Evolutionary conservation across 2,797 vertebrate species (phyloP).

Genomic region (Balearica regulorum): DNA sequence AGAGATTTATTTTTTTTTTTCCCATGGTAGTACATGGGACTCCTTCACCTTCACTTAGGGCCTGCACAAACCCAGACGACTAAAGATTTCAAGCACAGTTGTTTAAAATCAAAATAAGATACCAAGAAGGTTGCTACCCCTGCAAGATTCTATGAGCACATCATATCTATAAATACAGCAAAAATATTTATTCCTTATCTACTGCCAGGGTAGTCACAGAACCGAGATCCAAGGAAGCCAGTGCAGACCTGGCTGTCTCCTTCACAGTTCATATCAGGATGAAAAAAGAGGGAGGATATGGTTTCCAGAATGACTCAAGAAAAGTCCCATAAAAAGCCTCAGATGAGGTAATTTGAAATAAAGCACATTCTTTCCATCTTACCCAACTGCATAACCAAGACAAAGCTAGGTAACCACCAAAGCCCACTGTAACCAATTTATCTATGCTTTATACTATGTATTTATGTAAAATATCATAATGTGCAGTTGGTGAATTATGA

Average conservation of each 20-base stretch:
- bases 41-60: neutral
- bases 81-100: neutral
- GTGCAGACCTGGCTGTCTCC: neutral
- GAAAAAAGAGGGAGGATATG: neutral
- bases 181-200: neutral
- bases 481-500: neutral
- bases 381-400: neutral
- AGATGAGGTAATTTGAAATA: neutral
- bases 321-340: neutral
- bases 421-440: neutral
- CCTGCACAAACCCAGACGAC: neutral
- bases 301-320: neutral
- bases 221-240: neutral
- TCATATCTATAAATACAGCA: neutral
- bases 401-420: neutral
- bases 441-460: neutral
- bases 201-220: neutral
- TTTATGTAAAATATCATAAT: neutral
- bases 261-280: neutral
- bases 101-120: neutral
- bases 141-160: neutral
- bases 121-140: neutral
- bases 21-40: neutral
- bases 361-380: neutral
- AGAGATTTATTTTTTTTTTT: neutral